Evolutionary conservation across 2,113 vertebrate species (phyloP).

Genomic region (Clarias gariepinus): DNA sequence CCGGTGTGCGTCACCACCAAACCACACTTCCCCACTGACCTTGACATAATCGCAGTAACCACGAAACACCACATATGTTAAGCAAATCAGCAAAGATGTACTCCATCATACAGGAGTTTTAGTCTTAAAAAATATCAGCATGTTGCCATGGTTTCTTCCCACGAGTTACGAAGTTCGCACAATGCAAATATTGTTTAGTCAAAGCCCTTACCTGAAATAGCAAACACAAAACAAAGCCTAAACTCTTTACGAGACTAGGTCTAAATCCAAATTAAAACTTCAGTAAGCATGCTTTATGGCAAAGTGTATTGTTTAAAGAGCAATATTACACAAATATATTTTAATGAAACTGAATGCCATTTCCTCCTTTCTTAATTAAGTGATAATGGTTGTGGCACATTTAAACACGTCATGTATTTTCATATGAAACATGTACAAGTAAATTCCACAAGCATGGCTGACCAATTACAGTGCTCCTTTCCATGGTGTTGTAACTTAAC

Average conservation of each 20-base stretch:
- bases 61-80: conserved; percentile 34
- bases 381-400: neutral
- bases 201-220: conserved; percentile 11
- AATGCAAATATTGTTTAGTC: conserved; percentile 19
- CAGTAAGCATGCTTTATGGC: neutral
- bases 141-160: neutral
- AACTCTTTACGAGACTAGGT: neutral
- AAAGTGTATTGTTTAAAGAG: too few species aligned
- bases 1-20: conserved; percentile 35
- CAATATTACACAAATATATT: neutral
- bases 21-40: conserved; percentile 31
- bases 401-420: neutral
- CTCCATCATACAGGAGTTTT: neutral
- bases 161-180: neutral
- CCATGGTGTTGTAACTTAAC: neutral
- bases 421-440: neutral
- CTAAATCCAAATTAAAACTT: neutral
- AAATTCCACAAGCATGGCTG: neutral
- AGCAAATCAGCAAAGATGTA: conserved; percentile 17
- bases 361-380: neutral
- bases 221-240: conserved; percentile 6
- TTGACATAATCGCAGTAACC: conserved; percentile 29
- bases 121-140: neutral
- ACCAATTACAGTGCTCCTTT: neutral
- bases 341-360: neutral